phyloP scores from a whole-genome alignment of 1,140 invertebrate species.

The Orchestia grillus region DNA sequence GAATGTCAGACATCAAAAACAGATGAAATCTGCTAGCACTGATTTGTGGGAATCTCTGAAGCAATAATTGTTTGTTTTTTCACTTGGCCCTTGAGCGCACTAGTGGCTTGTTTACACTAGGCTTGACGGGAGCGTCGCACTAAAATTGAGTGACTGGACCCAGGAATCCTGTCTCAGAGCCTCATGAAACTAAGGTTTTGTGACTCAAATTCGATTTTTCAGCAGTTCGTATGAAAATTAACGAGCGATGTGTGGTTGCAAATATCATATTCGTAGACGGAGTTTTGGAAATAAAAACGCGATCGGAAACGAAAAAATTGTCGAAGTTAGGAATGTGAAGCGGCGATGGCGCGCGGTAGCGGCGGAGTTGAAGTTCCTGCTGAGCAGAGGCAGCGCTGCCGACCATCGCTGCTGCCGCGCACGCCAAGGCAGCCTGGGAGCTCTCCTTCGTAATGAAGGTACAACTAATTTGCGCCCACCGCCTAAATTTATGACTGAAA shows the following conservation, averaged over 20 bases:
- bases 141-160: background rate
- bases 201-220: background rate
- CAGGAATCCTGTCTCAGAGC: background rate
- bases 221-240: background rate
- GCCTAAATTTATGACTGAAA: background rate
- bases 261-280: background rate
- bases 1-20: background rate
- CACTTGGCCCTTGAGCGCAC: background rate
- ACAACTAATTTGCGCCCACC: background rate
- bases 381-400: background rate
- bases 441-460: background rate
- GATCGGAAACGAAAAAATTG: background rate
- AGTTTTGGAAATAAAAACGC: background rate
- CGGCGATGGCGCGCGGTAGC: conserved; percentile 24
- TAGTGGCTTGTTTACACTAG: background rate
- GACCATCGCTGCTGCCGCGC: conserved; percentile 2
- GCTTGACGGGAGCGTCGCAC: background rate
- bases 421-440: background rate
- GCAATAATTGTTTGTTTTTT: background rate
- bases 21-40: background rate
- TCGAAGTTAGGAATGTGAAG: background rate
- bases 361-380: conserved; percentile 27
- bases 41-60: background rate
- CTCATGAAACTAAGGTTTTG: background rate
- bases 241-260: background rate